Base-by-base conservation (phyloP, 2,797 vertebrate species). In the Hemibagrus guttatus region DNA sequence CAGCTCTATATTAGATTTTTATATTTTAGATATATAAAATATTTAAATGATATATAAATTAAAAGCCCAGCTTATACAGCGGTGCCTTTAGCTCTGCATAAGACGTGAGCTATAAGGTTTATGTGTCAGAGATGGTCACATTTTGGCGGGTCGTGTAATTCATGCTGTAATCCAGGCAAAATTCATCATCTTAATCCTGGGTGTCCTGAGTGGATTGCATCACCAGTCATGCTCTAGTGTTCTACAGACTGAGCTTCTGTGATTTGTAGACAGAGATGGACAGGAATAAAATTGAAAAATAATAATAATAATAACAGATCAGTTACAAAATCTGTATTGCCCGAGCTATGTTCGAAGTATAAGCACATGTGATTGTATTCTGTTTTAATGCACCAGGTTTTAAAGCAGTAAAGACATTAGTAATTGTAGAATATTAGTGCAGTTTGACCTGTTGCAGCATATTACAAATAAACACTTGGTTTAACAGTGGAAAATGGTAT, bases 151-250 rank as follows among this genome's bases (percentile, higher is more conserved):
- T 87, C 86, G 12, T 85, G 84, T 88, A 85, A 85, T 86, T 74
- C 63, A 86, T 72, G 52, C 58, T 79, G 86, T 89, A 89, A 90
- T 90, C 90, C 88, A 54, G 87, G 82, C 87, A 88, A 80, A 79
- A 91, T 91, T 91, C 87, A 90, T 88, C 74, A 76, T 86, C 84
- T 81, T 92, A 91, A 92, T 92, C 90, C 90, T 56, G 35, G 39
- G 83, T 80, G 89, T 91, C 88, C 79, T 86, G 88, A 88, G 89
- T 72, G 78, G 90, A 92, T 92, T 87, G 81, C 88, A 83, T 93
- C 92, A 90, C 89, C 91, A 91, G 91, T 89, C 89, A 89, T 83
- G 83, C 88, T 78, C 84, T 39, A 7, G 12, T 84, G 42, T 88
- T 84, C 31, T 82, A 63, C 75, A 87, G 87, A 91, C 87, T 91